Evolutionary conservation across 2,797 vertebrate genomes (phyloP).

Genomic region (Pipistrellus pipistrellus): DNA sequence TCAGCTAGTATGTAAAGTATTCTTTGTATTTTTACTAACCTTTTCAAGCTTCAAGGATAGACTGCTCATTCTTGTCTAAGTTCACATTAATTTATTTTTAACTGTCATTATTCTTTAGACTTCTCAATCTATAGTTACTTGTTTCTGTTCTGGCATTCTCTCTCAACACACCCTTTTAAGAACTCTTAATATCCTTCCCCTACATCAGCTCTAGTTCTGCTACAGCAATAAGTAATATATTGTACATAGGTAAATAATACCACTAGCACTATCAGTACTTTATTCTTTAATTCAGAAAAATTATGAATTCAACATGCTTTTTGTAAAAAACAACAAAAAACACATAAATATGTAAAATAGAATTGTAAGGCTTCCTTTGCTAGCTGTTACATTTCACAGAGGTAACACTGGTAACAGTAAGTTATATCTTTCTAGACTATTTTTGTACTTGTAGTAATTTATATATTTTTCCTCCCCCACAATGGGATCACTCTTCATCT

Average conservation of each 20-base stretch:
- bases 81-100: background rate
- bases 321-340: background rate
- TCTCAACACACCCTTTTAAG: background rate
- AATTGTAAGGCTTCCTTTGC: conserved; percentile 40
- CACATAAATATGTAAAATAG: background rate
- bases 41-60: background rate
- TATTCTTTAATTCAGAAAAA: conserved; percentile 16
- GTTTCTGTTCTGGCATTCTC: background rate
- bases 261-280: background rate
- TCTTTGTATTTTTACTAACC: conserved; percentile 19
- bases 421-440: background rate
- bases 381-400: conserved; percentile 17
- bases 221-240: conserved; percentile 2
- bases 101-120: background rate
- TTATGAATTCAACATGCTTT: background rate
- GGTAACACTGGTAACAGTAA: conserved; percentile 29
- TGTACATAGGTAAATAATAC: background rate
- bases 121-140: background rate
- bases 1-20: background rate
- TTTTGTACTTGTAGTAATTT: conserved; percentile 31
- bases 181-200: background rate
- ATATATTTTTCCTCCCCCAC: background rate
- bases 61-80: conserved; percentile 31
- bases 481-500: conserved; percentile 37
- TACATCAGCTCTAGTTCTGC: background rate